Evolutionary conservation across 2,113 vertebrate genomes (phyloP).

Genomic region (Nettapus auritus): DNA sequence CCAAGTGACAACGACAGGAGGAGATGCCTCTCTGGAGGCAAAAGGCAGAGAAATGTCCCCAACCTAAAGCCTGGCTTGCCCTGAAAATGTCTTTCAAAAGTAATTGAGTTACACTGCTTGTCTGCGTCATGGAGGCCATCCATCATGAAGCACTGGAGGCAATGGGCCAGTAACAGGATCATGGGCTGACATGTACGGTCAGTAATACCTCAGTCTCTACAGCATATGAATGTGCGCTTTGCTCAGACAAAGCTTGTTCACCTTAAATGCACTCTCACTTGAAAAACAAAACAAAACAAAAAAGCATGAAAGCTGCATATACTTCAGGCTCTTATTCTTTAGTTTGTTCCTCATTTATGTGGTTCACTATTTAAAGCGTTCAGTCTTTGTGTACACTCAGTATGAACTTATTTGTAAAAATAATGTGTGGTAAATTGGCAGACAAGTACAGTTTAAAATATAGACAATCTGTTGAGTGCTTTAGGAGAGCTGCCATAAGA

Average conservation of each 20-base stretch:
- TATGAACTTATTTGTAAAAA: constrained; percentile 68
- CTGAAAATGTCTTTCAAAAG: neutral
- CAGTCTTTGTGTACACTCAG: constrained; percentile 64
- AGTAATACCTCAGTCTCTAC: rapidly evolving
- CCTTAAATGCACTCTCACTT: neutral
- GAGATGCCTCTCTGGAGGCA: neutral
- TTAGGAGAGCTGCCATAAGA: constrained; percentile 61
- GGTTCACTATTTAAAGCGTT: constrained; percentile 39
- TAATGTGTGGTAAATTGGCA: constrained; percentile 69
- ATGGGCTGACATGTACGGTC: neutral
- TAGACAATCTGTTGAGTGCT: constrained; percentile 65
- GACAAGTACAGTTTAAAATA: constrained; percentile 65
- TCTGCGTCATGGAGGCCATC: neutral
- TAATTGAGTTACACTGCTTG: neutral
- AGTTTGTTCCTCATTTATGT: neutral
- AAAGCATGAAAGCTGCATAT: neutral
- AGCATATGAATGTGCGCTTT: rapidly evolving
- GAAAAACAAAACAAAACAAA: neutral
- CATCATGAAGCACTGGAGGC: rapidly evolving
- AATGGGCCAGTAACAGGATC: neutral
- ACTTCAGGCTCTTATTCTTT: neutral
- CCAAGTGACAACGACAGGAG: rapidly evolving
- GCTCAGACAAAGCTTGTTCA: neutral
- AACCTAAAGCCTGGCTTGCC: neutral
- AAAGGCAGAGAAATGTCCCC: neutral